phyloP scores from a whole-genome alignment of 1,140 invertebrate genomes.

The Drosophila ercepeae region DNA sequence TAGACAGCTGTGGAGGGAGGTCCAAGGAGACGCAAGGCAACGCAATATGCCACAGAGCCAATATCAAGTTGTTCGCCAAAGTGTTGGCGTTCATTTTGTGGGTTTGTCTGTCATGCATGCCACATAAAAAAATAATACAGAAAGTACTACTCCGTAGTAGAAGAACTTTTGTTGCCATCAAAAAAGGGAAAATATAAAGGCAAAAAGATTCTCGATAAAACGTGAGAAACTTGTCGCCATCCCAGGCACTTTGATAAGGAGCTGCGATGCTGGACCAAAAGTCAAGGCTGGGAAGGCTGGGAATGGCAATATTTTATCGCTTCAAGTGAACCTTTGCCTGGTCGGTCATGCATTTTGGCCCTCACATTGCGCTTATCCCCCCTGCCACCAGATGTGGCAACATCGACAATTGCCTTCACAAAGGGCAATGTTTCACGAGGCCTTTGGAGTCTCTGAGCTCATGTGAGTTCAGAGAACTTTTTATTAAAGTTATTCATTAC shows the following conservation, averaged over 20 bases:
- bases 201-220: constrained; percentile 50
- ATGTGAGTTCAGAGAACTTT: constrained; percentile 12
- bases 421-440: constrained; percentile 48
- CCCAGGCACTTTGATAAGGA: constrained; percentile 60
- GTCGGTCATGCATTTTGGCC: constrained; percentile 43
- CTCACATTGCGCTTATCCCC: neutral
- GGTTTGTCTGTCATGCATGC: constrained; percentile 29
- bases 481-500: neutral
- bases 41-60: constrained; percentile 22
- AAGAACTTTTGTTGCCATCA: constrained; percentile 51
- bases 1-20: constrained; percentile 6
- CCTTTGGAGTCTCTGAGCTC: neutral
- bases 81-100: constrained; percentile 36
- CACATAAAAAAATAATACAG: constrained; percentile 25
- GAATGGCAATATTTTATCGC: constrained; percentile 69
- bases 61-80: constrained; percentile 47
- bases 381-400: neutral
- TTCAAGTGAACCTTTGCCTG: constrained; percentile 63
- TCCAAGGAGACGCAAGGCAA: neutral
- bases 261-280: constrained; percentile 1
- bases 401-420: constrained; percentile 20
- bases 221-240: constrained; percentile 69
- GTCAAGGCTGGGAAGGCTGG: constrained; percentile 11
- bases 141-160: constrained; percentile 3
- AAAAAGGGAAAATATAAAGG: constrained; percentile 8